Conservation (phyloP, 2,113 vertebrate species). For the Casuarius casuarius region DNA sequence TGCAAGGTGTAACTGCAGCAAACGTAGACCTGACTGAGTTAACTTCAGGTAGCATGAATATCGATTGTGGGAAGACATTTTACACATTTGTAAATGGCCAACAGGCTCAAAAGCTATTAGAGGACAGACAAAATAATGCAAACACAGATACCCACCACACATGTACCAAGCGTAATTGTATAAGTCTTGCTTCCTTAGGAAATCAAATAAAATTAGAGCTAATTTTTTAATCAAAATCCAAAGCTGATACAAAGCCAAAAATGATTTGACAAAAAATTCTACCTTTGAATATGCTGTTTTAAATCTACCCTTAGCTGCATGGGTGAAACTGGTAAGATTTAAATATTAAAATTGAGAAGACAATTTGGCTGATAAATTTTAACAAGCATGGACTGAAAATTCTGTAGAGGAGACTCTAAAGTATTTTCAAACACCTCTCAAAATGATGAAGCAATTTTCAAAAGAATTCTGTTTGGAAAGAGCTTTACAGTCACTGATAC, state of each 20-base stretch:
- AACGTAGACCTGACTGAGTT: rapidly evolving
- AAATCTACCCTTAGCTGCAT: neutral
- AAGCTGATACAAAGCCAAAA: neutral
- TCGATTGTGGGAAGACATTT: neutral
- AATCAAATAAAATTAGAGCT: neutral
- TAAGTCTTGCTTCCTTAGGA: neutral
- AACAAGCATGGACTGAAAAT: neutral
- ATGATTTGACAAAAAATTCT: neutral
- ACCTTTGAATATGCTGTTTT: neutral
- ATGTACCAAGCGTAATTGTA: neutral
- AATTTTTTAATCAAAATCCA: neutral
- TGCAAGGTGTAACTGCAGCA: neutral
- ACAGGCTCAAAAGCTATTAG: neutral
- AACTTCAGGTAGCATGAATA: neutral
- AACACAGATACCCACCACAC: neutral
- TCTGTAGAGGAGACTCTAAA: neutral
- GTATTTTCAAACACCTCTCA: neutral
- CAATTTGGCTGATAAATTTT: neutral
- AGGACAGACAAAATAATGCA: neutral
- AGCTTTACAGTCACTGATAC: neutral
- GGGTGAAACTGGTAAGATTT: neutral
- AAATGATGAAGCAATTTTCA: neutral
- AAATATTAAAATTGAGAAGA: neutral
- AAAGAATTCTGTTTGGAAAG: neutral
- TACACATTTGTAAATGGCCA: neutral